Conservation (phyloP, 2,797 vertebrate species). For the Danio tinwini region DNA sequence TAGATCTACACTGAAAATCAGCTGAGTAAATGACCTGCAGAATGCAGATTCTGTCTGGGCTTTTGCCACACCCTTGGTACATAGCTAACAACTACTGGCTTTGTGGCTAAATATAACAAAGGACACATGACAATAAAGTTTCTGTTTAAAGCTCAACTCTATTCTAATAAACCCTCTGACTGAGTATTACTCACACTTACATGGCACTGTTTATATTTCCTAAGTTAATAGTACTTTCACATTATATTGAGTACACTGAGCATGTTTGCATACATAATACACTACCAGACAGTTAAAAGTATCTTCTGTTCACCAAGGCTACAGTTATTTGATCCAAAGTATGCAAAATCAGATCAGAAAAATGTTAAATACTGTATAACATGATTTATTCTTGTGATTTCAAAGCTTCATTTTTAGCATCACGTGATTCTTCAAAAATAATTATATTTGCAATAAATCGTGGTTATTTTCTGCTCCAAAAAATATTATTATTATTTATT, state of each 20-base stretch:
- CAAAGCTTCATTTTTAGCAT: too few relatives aligned
- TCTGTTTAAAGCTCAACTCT: conserved; percentile 7
- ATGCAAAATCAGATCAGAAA: too few relatives aligned
- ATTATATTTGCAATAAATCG: too few relatives aligned
- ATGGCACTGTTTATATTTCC: background rate
- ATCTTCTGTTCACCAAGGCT: too few relatives aligned
- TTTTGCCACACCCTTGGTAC: background rate
- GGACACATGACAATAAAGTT: conserved; percentile 2
- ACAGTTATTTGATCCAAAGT: too few relatives aligned
- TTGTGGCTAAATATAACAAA: conserved; percentile 22
- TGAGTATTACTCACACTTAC: background rate
- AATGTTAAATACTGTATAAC: too few relatives aligned
- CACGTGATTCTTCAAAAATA: too few relatives aligned
- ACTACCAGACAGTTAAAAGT: too few relatives aligned
- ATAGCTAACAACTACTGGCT: background rate
- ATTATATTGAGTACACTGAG: background rate
- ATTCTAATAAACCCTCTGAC: conserved; percentile 3
- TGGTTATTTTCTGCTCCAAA: too few relatives aligned
- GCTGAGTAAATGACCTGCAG: background rate
- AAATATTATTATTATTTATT: too few relatives aligned
- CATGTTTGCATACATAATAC: background rate
- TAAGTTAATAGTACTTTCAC: background rate
- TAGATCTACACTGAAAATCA: background rate
- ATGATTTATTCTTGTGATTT: too few relatives aligned
- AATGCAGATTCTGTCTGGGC: background rate